These are phyloP conservation scores for Himalopsyche tibetana DNA, from an alignment of 2,888 invertebrate genomes.

Conservation along the genomic window DNA sequence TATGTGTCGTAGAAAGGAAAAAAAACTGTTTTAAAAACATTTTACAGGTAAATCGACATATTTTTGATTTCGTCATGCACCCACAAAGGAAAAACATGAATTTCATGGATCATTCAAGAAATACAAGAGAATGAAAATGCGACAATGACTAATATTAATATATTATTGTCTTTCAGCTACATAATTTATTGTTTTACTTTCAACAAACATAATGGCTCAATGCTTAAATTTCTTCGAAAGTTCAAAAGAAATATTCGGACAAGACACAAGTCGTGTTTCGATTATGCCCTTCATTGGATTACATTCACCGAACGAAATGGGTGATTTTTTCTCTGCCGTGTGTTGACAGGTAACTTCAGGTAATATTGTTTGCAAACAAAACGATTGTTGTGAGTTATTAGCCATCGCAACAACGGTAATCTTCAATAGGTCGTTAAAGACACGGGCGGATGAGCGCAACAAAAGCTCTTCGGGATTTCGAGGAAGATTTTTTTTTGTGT, in stretches of 20 bases:
- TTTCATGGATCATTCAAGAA: neutral
- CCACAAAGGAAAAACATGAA: neutral
- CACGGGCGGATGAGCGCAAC: neutral
- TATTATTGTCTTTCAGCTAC: neutral
- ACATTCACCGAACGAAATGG: neutral
- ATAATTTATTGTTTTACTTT: constrained; percentile 1
- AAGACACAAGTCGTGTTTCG: neutral
- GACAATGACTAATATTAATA: neutral
- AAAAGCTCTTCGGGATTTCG: neutral
- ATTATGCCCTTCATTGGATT: neutral
- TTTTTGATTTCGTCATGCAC: neutral
- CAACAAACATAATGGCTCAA: neutral
- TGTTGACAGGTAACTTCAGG: neutral
- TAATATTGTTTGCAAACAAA: constrained; percentile 18
- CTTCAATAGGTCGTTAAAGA: neutral
- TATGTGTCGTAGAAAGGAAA: too few relatives aligned
- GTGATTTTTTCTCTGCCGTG: neutral
- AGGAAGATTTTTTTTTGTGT: neutral
- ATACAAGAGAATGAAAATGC: neutral
- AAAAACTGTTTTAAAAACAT: too few relatives aligned
- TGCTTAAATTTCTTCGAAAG: neutral
- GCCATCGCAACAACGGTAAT: constrained; percentile 7
- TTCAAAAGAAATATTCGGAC: neutral
- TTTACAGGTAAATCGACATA: neutral
- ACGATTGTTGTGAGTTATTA: constrained; percentile 6